Conservation (phyloP, 2,888 invertebrate genomes). For the Cheilosia soror region DNA sequence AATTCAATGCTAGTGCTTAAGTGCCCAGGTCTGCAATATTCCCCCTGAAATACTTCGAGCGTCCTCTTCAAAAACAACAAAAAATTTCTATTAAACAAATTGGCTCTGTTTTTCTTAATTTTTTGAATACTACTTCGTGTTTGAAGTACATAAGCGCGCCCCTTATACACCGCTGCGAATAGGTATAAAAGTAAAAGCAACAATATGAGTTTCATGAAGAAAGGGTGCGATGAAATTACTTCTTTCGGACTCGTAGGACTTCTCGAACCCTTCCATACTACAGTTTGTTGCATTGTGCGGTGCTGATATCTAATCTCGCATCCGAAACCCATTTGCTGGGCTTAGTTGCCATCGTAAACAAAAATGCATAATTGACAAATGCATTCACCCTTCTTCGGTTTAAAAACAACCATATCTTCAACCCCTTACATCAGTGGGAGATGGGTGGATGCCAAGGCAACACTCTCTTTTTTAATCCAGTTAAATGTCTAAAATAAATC, state of each 20-base stretch:
- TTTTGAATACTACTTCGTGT: no score
- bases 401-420: constrained; percentile 21
- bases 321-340: constrained; percentile 22
- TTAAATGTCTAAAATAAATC: constrained; percentile 62
- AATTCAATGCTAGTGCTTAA: no score
- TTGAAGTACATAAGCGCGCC: no score
- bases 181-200: neutral
- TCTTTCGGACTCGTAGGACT: neutral
- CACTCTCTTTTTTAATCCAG: constrained; percentile 63
- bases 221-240: neutral
- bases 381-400: constrained; percentile 11
- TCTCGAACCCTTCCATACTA: neutral
- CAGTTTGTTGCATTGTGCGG: neutral
- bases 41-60: no score
- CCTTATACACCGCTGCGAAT: no score
- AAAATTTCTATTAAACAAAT: no score
- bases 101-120: no score
- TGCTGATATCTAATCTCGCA: constrained; percentile 21
- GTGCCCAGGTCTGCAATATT: no score
- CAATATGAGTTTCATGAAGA: neutral
- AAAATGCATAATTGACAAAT: constrained; percentile 32
- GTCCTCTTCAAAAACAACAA: no score
- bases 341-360: constrained; percentile 6
- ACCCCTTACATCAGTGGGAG: constrained; percentile 37
- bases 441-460: constrained; percentile 39